Evolutionary conservation across 1,140 invertebrate species (phyloP).

Genomic region (Dendroctonus valens): DNA sequence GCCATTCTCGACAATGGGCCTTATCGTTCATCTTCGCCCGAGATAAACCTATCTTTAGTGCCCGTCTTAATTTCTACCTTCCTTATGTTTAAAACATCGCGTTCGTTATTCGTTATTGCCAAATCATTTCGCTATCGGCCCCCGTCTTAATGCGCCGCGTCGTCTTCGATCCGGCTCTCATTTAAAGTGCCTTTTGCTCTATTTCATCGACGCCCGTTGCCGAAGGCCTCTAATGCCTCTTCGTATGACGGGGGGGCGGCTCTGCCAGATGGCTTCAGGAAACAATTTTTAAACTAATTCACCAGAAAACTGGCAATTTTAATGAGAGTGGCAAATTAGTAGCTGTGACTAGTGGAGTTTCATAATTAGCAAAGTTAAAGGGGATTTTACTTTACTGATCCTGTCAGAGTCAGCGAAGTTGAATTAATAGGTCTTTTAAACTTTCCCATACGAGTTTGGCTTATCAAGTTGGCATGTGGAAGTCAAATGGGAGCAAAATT

Average conservation of each 20-base stretch:
- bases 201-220: slow-evolving; percentile 24
- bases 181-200: slow-evolving; percentile 30
- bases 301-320: too few species aligned
- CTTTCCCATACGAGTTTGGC: neutral
- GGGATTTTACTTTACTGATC: neutral
- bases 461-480: neutral
- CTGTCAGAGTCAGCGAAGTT: too few species aligned
- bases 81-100: slow-evolving; percentile 31
- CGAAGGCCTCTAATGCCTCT: slow-evolving; percentile 8
- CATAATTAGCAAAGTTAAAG: neutral
- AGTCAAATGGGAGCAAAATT: too few species aligned
- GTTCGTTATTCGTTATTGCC: slow-evolving; percentile 30
- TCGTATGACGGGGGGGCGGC: neutral
- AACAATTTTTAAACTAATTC: too few species aligned
- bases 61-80: slow-evolving; percentile 27
- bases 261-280: too few species aligned
- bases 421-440: neutral
- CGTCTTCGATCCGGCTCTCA: slow-evolving; percentile 21
- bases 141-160: slow-evolving; percentile 20
- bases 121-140: slow-evolving; percentile 29
- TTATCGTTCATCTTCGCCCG: slow-evolving; percentile 17
- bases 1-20: slow-evolving; percentile 1
- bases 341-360: too few species aligned
- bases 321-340: too few species aligned
- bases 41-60: slow-evolving; percentile 29